phyloP scores from a whole-genome alignment of 1,140 invertebrate genomes.

The Zaprionus kolodkinae region DNA sequence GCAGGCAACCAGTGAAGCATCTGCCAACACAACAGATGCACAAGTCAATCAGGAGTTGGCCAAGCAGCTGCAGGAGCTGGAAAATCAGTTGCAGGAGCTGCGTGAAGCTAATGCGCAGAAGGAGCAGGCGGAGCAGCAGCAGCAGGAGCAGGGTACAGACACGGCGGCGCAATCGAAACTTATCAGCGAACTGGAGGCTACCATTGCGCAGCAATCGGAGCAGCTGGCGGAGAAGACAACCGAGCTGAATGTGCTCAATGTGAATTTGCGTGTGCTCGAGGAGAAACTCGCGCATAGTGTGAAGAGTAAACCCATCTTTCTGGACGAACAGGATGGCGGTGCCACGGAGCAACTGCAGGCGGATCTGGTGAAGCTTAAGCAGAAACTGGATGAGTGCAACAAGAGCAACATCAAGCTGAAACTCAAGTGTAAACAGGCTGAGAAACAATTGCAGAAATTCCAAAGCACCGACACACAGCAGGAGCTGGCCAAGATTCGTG shows the following conservation, averaged over 20 bases:
- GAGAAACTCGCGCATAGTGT: constrained; percentile 84
- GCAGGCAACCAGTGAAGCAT: constrained; percentile 87
- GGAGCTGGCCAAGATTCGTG: constrained; percentile 87
- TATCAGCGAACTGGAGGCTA: constrained; percentile 85
- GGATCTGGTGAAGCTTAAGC: constrained; percentile 87
- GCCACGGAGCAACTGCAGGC: constrained; percentile 90
- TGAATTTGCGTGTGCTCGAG: constrained; percentile 85
- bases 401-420: constrained; percentile 94
- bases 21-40: constrained; percentile 38
- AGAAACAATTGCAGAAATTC: constrained; percentile 91
- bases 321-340: constrained; percentile 71
- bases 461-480: constrained; percentile 89
- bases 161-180: constrained; percentile 33
- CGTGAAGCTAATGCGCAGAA: constrained; percentile 40
- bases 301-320: constrained; percentile 78
- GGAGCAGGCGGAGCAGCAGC: constrained; percentile 5
- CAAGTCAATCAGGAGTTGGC: constrained; percentile 75
- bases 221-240: constrained; percentile 85
- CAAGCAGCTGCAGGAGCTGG: constrained; percentile 75
- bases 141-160: constrained; percentile 16
- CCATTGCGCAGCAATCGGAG: constrained; percentile 84
- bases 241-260: constrained; percentile 84
- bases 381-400: constrained; percentile 90
- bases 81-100: constrained; percentile 52
- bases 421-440: constrained; percentile 92